A percentile compares a stretch with the other conserved stretches of the same genome.
phyloP scores from a whole-genome alignment of 1,140 invertebrate genomes.

The Trachymyrmex cornetzi region DNA sequence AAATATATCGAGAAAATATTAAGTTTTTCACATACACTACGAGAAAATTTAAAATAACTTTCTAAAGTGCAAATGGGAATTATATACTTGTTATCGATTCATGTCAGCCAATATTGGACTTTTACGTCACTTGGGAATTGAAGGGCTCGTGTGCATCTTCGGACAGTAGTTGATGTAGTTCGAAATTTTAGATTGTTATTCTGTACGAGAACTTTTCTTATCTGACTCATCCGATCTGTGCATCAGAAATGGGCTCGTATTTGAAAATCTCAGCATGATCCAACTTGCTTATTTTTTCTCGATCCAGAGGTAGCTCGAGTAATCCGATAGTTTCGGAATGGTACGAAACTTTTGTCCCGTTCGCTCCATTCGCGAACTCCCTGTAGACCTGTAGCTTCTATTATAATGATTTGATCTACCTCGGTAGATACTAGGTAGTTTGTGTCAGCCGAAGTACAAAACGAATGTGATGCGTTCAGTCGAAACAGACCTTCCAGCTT shows the following conservation, averaged over 20 bases:
- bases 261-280: slow-evolving; percentile 66
- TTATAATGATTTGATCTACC: slow-evolving; percentile 70
- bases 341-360: slow-evolving; percentile 36
- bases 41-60: slow-evolving; percentile 38
- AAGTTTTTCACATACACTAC: neutral
- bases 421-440: slow-evolving; percentile 12
- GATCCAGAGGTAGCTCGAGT: slow-evolving; percentile 26
- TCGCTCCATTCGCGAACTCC: slow-evolving; percentile 14
- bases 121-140: slow-evolving; percentile 24
- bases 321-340: slow-evolving; percentile 68
- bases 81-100: neutral
- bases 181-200: slow-evolving; percentile 59
- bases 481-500: neutral
- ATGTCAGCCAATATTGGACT: neutral
- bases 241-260: slow-evolving; percentile 50
- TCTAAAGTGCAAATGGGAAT: slow-evolving; percentile 25
- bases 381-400: slow-evolving; percentile 46
- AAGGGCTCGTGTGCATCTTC: slow-evolving; percentile 17
- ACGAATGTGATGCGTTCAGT: slow-evolving; percentile 2
- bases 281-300: slow-evolving; percentile 68
- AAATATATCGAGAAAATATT: neutral
- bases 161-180: slow-evolving; percentile 7
- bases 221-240: slow-evolving; percentile 26
- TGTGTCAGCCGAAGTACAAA: slow-evolving; percentile 3
- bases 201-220: slow-evolving; percentile 40